These are phyloP conservation scores for Calliopsis andreniformis DNA, from an alignment of 1,140 invertebrate species.

Conservation along the genomic window DNA sequence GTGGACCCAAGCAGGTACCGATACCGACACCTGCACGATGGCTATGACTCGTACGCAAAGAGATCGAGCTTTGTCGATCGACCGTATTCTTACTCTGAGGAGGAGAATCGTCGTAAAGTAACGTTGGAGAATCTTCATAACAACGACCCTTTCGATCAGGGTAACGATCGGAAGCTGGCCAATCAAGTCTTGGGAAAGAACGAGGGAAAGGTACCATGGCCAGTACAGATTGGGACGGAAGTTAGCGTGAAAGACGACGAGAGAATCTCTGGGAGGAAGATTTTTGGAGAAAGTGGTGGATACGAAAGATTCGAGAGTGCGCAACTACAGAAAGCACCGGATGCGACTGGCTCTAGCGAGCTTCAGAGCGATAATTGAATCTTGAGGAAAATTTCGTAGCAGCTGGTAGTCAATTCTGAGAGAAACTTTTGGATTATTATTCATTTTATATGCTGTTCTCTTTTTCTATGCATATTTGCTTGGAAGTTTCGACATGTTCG, in stretches of 20 bases:
- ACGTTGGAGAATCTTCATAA: conserved; percentile 57
- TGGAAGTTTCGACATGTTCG: not conserved
- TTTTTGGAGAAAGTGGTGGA: conserved; percentile 69
- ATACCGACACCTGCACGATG: conserved; percentile 58
- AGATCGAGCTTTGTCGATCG: conserved; percentile 66
- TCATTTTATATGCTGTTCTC: not conserved
- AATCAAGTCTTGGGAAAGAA: conserved; percentile 63
- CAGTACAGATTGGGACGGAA: conserved; percentile 79
- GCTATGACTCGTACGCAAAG: conserved; percentile 67
- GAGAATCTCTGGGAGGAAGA: conserved; percentile 73
- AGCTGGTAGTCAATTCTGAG: not conserved
- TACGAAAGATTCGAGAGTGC: conserved; percentile 73
- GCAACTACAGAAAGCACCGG: conserved; percentile 65
- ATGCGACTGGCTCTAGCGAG: conserved; percentile 62
- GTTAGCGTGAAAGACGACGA: conserved; percentile 80
- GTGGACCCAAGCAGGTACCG: conserved; percentile 63
- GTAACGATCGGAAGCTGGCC: conserved; percentile 65
- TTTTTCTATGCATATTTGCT: not conserved
- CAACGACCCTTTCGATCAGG: conserved; percentile 53
- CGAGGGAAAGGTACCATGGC: conserved; percentile 74
- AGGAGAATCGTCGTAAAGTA: conserved; percentile 56
- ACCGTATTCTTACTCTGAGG: conserved; percentile 52
- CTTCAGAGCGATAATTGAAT: conserved; percentile 59
- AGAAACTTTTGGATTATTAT: not conserved
- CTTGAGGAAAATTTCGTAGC: not conserved